These are phyloP conservation scores for Phainopepla nitens DNA, from an alignment of 2,113 vertebrate species.

Conservation along the genomic window DNA sequence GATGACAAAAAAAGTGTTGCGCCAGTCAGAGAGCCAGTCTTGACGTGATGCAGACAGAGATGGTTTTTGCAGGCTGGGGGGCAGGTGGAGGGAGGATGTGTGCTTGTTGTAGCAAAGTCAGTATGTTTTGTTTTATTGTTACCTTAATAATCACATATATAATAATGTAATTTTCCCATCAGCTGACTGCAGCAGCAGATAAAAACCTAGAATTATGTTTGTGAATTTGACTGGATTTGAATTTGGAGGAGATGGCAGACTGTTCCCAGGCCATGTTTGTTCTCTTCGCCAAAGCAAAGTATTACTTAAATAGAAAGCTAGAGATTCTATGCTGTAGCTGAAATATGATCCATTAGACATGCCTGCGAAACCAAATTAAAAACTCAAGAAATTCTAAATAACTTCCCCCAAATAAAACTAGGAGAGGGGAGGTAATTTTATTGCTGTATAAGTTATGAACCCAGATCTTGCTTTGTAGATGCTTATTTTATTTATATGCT, in stretches of 20 bases:
- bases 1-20: not conserved
- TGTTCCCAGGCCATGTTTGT: not conserved
- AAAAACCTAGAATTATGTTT: not conserved
- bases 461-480: not conserved
- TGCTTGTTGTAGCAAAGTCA: not conserved
- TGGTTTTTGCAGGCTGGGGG: not conserved
- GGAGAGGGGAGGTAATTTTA: not conserved
- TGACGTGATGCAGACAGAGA: not conserved
- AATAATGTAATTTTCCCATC: not conserved
- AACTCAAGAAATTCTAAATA: not conserved
- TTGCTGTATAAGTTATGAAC: not conserved
- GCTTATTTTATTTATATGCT: not conserved
- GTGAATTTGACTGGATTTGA: not conserved
- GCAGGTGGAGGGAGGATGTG: too few relatives aligned
- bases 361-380: not conserved
- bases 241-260: not conserved
- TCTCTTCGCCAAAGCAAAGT: not conserved
- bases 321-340: not conserved
- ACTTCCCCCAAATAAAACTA: not conserved
- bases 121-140: not conserved
- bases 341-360: not conserved
- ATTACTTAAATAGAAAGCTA: not conserved
- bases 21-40: not conserved
- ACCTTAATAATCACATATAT: not conserved
- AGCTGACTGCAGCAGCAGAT: not conserved